These are phyloP conservation scores for Lepidocolaptes lacrymiger DNA, from an alignment of 2,797 vertebrate species.

Conservation along the genomic window DNA sequence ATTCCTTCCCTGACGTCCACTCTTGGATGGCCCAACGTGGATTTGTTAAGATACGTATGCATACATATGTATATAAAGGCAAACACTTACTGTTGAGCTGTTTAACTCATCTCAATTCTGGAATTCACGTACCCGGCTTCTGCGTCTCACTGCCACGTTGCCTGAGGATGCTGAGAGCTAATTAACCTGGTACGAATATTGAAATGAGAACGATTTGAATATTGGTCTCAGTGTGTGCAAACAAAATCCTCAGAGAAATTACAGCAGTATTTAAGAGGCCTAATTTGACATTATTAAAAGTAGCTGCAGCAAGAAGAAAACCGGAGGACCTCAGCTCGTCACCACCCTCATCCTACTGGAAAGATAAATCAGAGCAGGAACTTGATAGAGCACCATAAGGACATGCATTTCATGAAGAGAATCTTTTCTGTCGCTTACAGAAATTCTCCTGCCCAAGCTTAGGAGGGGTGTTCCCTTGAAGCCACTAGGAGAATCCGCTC, in stretches of 20 bases:
- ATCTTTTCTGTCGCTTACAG: background rate
- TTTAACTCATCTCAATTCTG: background rate
- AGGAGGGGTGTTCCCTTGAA: background rate
- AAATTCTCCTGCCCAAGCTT: background rate
- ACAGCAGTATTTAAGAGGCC: background rate
- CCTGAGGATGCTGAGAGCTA: background rate
- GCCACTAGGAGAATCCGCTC: rapidly evolving
- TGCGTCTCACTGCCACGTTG: background rate
- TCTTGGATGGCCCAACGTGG: background rate
- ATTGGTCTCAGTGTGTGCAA: background rate
- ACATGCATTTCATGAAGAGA: background rate
- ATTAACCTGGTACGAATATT: constrained; percentile 36
- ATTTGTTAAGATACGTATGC: background rate
- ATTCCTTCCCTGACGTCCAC: background rate
- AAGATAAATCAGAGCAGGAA: background rate
- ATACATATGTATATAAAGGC: background rate
- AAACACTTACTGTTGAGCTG: constrained; percentile 33
- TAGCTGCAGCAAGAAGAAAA: background rate
- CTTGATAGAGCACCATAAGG: background rate
- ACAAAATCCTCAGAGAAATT: background rate
- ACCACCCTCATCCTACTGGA: rapidly evolving
- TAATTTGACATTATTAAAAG: background rate
- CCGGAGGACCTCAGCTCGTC: background rate
- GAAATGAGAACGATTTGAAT: constrained; percentile 15
- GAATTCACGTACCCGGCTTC: background rate